phyloP scores from a whole-genome alignment of 2,113 vertebrate genomes.

The Osmerus mordax region DNA sequence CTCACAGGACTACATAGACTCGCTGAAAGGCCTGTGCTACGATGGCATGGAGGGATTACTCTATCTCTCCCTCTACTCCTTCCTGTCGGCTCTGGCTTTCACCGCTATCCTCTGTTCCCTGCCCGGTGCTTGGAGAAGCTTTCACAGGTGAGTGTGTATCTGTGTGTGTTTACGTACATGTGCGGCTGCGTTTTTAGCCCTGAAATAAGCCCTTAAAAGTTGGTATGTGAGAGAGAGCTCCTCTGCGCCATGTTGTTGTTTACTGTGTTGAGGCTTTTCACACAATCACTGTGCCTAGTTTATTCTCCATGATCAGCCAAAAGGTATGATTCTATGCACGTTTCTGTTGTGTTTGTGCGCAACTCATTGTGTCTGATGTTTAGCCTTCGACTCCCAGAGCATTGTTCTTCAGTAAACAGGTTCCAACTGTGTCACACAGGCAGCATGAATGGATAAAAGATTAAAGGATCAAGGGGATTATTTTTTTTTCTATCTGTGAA shows the following conservation, averaged over 20 bases:
- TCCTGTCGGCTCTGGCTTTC: conserved; percentile 84
- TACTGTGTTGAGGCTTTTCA: too few relatives aligned
- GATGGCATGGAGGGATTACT: conserved; percentile 88
- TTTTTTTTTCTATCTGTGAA: conserved; percentile 24
- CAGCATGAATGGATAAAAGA: conserved; percentile 7
- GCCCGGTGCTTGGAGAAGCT: conserved; percentile 86
- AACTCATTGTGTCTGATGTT: neutral
- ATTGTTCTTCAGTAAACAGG: conserved; percentile 4
- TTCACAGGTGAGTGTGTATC: conserved; percentile 77
- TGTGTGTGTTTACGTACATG: neutral
- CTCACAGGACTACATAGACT: conserved; percentile 81
- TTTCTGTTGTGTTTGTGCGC: neutral
- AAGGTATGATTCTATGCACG: too few relatives aligned
- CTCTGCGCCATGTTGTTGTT: too few relatives aligned
- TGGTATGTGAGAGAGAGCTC: too few relatives aligned
- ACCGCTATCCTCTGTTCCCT: conserved; percentile 86
- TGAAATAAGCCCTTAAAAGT: too few relatives aligned
- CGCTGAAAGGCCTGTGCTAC: conserved; percentile 85
- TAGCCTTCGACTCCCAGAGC: neutral
- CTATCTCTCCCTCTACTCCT: conserved; percentile 87
- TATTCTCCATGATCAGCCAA: too few relatives aligned
- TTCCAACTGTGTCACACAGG: conserved; percentile 11
- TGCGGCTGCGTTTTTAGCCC: neutral
- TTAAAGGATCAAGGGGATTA: conserved; percentile 27
- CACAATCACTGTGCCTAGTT: too few relatives aligned